phyloP scores from a whole-genome alignment of 2,113 vertebrate species.

The Microtus pennsylvanicus region DNA sequence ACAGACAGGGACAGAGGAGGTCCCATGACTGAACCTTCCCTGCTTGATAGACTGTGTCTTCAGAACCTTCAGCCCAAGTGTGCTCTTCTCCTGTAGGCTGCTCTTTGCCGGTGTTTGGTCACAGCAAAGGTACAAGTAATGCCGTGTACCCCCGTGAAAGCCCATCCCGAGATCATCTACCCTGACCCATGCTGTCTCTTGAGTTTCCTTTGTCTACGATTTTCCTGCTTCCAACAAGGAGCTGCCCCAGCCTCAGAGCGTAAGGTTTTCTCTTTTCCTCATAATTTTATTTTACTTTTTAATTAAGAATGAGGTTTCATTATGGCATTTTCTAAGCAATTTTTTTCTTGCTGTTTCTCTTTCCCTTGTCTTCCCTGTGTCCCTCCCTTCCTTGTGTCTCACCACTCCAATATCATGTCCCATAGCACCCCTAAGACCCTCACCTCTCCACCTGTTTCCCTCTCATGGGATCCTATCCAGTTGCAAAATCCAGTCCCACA shows the following conservation, averaged over 20 bases:
- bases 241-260: background rate
- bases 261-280: background rate
- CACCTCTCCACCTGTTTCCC: too few species aligned
- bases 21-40: background rate
- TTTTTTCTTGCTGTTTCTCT: background rate
- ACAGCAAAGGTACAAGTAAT: background rate
- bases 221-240: background rate
- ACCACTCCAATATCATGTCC: too few species aligned
- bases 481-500: background rate
- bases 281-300: background rate
- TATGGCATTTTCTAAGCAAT: background rate
- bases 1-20: background rate
- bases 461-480: background rate
- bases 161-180: background rate
- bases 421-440: accelerated
- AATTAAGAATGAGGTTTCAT: background rate
- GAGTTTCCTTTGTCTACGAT: background rate
- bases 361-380: background rate
- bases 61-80: background rate
- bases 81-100: background rate
- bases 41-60: background rate
- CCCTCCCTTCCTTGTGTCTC: background rate
- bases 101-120: background rate
- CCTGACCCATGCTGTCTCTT: background rate
- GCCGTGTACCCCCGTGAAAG: background rate